Evolutionary conservation across 2,113 vertebrate genomes (phyloP).

Genomic region (Maccullochella peelii): DNA sequence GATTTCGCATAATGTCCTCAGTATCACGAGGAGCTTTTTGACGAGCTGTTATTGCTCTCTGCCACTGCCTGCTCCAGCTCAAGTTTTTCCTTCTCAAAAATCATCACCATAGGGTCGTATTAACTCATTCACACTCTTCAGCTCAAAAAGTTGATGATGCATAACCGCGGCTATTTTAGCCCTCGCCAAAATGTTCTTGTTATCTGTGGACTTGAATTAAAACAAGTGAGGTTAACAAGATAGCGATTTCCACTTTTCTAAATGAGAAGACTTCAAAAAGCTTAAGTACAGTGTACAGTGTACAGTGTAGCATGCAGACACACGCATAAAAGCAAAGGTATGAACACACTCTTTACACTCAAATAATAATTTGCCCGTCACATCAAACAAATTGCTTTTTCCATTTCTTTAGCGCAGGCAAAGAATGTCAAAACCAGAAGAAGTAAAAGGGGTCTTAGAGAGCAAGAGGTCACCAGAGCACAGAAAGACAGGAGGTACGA

Average conservation of each 20-base stretch:
- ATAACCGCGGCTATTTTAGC: slow-evolving; percentile 30
- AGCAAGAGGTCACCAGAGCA: neutral
- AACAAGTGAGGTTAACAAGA: slow-evolving; percentile 28
- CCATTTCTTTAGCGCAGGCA: neutral
- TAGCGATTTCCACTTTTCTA: slow-evolving; percentile 49
- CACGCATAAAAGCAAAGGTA: neutral
- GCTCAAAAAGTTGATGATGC: slow-evolving; percentile 22
- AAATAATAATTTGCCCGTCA: slow-evolving; percentile 26
- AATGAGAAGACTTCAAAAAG: slow-evolving; percentile 42
- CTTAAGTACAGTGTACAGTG: slow-evolving; percentile 10
- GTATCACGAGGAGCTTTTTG: slow-evolving; percentile 25
- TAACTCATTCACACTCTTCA: slow-evolving; percentile 15
- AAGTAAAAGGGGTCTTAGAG: neutral
- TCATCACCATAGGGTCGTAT: neutral
- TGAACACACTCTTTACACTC: slow-evolving; percentile 12
- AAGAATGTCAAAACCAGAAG: neutral
- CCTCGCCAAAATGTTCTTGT: neutral
- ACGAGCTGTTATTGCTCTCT: slow-evolving; percentile 31
- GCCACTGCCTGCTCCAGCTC: neutral
- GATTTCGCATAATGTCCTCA: slow-evolving; percentile 40
- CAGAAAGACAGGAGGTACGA: neutral
- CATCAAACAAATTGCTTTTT: slow-evolving; percentile 29
- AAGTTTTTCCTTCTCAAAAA: slow-evolving; percentile 16
- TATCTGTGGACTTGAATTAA: slow-evolving; percentile 5
- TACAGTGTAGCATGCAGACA: slow-evolving; percentile 11